These are phyloP conservation scores for Nymphicus hollandicus DNA, from an alignment of 2,113 vertebrate genomes.

Conservation along the genomic window DNA sequence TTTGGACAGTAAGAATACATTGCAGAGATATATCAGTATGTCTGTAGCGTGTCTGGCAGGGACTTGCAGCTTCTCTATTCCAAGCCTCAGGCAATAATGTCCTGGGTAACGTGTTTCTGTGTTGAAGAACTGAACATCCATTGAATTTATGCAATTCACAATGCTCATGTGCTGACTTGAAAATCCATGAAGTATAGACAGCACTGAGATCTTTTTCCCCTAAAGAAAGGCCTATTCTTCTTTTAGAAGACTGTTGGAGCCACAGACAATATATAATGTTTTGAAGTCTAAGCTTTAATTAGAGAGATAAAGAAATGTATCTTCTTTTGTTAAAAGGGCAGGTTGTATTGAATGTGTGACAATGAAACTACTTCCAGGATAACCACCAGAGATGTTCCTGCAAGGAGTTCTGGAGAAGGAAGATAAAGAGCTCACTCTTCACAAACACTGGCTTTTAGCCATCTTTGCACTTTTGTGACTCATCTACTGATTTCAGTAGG, in stretches of 20 bases:
- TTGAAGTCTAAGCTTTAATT: slow-evolving; percentile 72
- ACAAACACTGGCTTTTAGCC: slow-evolving; percentile 47
- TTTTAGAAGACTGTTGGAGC: slow-evolving; percentile 35
- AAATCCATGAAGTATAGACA: slow-evolving; percentile 39
- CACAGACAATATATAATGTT: slow-evolving; percentile 24
- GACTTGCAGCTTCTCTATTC: slow-evolving; percentile 45
- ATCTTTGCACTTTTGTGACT: slow-evolving; percentile 23
- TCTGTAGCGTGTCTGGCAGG: neutral
- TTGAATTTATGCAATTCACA: slow-evolving; percentile 27
- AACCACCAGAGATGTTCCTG: slow-evolving; percentile 28
- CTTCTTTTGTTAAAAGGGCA: slow-evolving; percentile 59
- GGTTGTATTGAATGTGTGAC: slow-evolving; percentile 55
- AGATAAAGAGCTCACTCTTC: slow-evolving; percentile 62
- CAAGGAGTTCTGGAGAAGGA: slow-evolving; percentile 48
- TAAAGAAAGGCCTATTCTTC: slow-evolving; percentile 44
- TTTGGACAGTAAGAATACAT: slow-evolving; percentile 48
- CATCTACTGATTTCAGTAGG: neutral
- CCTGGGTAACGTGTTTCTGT: slow-evolving; percentile 14
- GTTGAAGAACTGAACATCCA: neutral
- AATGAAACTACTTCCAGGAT: slow-evolving; percentile 67
- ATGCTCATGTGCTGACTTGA: slow-evolving; percentile 34
- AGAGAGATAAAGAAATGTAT: slow-evolving; percentile 66
- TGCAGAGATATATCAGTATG: slow-evolving; percentile 42
- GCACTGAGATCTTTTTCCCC: slow-evolving; percentile 3
- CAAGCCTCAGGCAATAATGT: slow-evolving; percentile 29